Conservation (phyloP, 2,113 vertebrate genomes). For the Oreochromis niloticus region DNA sequence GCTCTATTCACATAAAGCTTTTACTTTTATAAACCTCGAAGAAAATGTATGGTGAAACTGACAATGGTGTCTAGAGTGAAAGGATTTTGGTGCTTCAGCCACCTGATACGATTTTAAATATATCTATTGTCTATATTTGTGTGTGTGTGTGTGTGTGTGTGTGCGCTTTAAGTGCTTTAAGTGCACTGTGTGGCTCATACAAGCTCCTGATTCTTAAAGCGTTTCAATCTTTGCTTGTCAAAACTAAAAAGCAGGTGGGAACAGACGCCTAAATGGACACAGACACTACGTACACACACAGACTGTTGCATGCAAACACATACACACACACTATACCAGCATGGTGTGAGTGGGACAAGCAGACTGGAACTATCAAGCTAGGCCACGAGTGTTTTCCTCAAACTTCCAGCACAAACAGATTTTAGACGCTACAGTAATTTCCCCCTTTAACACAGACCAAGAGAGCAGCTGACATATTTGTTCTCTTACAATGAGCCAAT, state of each 20-base stretch:
- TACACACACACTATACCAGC: neutral
- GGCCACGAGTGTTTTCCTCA: conserved; percentile 24
- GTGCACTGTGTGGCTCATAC: neutral
- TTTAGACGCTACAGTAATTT: conserved; percentile 26
- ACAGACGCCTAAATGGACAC: neutral
- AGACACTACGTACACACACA: neutral
- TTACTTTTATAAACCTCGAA: neutral
- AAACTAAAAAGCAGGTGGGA: neutral
- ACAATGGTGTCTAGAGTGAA: neutral
- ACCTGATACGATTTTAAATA: neutral
- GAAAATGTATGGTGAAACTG: neutral
- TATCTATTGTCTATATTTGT: neutral
- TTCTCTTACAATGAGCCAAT: conserved; percentile 29
- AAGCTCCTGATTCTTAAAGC: conserved; percentile 1
- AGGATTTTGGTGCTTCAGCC: neutral
- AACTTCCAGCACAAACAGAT: conserved; percentile 45
- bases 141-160: neutral
- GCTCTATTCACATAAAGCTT: neutral
- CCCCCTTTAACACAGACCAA: conserved; percentile 3
- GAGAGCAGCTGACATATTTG: conserved; percentile 35
- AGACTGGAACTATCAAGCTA: conserved; percentile 55
- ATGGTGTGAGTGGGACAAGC: neutral
- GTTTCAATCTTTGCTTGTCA: neutral
- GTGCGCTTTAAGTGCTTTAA: neutral
- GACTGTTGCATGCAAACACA: neutral